Percentiles rank a stretch among this genome's conserved stretches.
Evolutionary conservation across 2,113 vertebrate genomes (phyloP).

Genomic region (Zosterops borbonicus): DNA sequence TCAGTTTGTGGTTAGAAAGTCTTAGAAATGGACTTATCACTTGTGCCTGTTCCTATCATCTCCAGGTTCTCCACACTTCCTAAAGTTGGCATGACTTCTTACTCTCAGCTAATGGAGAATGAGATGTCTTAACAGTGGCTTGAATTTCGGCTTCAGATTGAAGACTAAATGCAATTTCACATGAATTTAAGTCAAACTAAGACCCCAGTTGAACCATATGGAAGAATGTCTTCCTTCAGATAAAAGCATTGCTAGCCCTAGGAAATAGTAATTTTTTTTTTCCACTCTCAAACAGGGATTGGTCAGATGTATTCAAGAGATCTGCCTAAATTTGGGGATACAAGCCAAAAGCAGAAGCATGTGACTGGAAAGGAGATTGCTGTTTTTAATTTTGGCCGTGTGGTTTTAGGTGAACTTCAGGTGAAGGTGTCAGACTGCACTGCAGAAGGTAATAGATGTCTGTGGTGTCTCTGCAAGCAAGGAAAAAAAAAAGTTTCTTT

Average conservation of each 20-base stretch:
- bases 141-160: background rate
- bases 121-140: background rate
- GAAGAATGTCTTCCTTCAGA: background rate
- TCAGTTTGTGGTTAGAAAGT: background rate
- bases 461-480: background rate
- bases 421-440: background rate
- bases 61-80: background rate
- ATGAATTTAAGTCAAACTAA: background rate
- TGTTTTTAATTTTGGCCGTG: background rate
- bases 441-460: background rate
- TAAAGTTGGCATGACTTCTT: background rate
- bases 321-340: background rate
- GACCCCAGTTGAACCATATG: background rate
- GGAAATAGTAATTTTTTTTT: background rate
- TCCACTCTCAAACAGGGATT: background rate
- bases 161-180: background rate
- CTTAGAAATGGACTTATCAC: background rate
- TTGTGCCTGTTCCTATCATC: background rate
- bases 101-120: background rate
- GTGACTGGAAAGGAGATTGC: background rate
- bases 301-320: background rate
- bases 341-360: background rate
- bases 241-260: background rate
- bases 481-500: background rate
- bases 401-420: background rate